Conservation (phyloP, 1,140 invertebrate species). For the Drosophila littoralis region DNA sequence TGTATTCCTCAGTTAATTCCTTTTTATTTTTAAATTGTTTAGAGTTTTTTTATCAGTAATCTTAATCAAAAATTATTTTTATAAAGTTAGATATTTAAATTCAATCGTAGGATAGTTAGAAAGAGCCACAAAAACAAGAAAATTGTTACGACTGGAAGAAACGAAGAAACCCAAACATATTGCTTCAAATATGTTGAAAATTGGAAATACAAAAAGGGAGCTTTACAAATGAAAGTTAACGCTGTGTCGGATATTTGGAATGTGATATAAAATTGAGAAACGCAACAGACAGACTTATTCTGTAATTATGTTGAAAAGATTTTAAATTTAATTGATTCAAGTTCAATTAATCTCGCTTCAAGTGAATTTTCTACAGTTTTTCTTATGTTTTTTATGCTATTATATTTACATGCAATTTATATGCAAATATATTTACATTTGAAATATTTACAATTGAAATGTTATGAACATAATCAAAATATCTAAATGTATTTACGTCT, state of each 20-base stretch:
- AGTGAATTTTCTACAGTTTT: not conserved
- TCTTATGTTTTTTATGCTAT: not conserved
- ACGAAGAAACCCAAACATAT: not conserved
- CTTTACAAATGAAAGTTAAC: not conserved
- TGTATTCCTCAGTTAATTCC: not conserved
- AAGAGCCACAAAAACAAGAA: not conserved
- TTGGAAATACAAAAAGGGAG: not conserved
- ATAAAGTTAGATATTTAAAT: not conserved
- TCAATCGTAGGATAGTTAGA: slow-evolving; percentile 22
- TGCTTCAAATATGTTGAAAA: not conserved
- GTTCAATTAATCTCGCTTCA: not conserved
- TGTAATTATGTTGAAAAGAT: not conserved
- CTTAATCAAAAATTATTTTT: not conserved
- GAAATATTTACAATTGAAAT: not conserved
- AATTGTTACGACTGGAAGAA: not conserved
- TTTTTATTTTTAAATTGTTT: not conserved
- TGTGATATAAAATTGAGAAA: not conserved
- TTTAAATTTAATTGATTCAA: not conserved
- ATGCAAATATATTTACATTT: no score
- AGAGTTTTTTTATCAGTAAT: no score
- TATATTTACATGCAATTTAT: no score
- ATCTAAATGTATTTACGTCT: not conserved
- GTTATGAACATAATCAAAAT: not conserved
- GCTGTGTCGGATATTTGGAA: not conserved
- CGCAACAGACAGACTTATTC: not conserved